Conservation (phyloP, 2,113 vertebrate species). For the Cardinalis cardinalis region DNA sequence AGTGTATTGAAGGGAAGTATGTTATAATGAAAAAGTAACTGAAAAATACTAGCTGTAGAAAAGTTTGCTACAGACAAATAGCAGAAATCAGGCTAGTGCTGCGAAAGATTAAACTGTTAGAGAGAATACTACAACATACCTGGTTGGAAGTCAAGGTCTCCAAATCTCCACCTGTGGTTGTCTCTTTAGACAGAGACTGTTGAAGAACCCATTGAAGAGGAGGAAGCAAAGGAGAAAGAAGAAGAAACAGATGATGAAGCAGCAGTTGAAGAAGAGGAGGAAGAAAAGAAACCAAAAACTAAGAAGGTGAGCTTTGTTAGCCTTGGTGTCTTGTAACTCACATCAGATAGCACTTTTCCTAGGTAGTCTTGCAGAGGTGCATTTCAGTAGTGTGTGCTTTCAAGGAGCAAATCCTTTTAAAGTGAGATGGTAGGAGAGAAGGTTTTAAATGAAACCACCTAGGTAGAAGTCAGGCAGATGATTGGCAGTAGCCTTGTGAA, state of each 20-base stretch:
- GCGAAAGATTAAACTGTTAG: background rate
- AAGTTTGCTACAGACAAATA: background rate
- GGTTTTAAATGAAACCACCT: background rate
- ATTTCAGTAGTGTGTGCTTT: background rate
- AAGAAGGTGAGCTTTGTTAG: constrained; percentile 80
- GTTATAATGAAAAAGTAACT: background rate
- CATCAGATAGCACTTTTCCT: accelerated
- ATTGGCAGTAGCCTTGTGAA: background rate
- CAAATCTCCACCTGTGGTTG: background rate
- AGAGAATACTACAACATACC: background rate
- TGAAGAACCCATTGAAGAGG: constrained; percentile 92
- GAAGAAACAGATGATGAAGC: constrained; percentile 88
- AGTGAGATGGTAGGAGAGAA: background rate
- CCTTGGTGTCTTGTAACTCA: accelerated
- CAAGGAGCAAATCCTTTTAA: background rate
- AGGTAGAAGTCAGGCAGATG: background rate
- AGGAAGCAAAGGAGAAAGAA: constrained; percentile 76
- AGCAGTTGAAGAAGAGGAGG: constrained; percentile 88
- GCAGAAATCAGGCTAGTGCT: background rate
- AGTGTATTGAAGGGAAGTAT: background rate
- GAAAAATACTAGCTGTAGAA: accelerated
- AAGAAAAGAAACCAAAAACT: constrained; percentile 95
- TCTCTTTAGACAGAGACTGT: constrained; percentile 90
- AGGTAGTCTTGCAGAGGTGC: background rate
- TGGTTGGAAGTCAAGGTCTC: background rate